phyloP scores from a whole-genome alignment of 2,888 invertebrate species.

The Entomobrya multifasciata region DNA sequence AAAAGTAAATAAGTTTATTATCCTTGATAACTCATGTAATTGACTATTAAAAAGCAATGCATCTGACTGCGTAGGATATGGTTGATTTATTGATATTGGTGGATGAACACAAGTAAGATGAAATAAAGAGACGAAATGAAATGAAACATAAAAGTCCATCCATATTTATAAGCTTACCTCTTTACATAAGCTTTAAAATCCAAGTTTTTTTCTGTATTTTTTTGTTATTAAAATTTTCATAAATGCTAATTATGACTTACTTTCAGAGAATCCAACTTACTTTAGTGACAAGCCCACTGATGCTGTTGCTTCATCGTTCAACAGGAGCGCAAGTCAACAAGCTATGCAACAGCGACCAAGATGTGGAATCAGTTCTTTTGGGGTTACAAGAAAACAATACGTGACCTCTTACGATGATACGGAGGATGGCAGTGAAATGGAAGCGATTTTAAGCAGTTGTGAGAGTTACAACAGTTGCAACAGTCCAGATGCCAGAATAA shows the following conservation, averaged over 20 bases:
- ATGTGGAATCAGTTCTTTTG: not conserved
- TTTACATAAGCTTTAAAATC: too few species aligned
- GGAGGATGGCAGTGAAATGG: slow-evolving; percentile 63
- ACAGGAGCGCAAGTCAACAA: slow-evolving; percentile 12
- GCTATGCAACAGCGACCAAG: not conserved
- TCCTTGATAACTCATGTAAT: slow-evolving; percentile 46
- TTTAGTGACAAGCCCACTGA: slow-evolving; percentile 61
- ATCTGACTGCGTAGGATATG: not conserved
- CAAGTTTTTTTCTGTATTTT: not conserved
- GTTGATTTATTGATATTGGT: slow-evolving; percentile 11
- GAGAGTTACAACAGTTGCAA: slow-evolving; percentile 64
- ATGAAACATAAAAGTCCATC: too few species aligned
- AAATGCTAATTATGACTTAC: not conserved
- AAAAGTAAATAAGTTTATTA: slow-evolving; percentile 34
- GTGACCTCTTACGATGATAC: slow-evolving; percentile 36
- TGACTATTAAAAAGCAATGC: slow-evolving; percentile 41
- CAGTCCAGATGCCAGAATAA: not conserved
- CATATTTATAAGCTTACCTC: too few species aligned
- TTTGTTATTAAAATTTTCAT: not conserved
- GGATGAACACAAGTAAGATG: not conserved
- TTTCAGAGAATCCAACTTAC: slow-evolving; percentile 74
- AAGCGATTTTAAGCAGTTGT: slow-evolving; percentile 69
- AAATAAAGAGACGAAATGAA: not conserved
- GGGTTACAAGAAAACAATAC: slow-evolving; percentile 45
- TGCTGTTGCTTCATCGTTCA: slow-evolving; percentile 2